Conservation (phyloP, 2,888 invertebrate species). For the Tiliacea aurago region DNA sequence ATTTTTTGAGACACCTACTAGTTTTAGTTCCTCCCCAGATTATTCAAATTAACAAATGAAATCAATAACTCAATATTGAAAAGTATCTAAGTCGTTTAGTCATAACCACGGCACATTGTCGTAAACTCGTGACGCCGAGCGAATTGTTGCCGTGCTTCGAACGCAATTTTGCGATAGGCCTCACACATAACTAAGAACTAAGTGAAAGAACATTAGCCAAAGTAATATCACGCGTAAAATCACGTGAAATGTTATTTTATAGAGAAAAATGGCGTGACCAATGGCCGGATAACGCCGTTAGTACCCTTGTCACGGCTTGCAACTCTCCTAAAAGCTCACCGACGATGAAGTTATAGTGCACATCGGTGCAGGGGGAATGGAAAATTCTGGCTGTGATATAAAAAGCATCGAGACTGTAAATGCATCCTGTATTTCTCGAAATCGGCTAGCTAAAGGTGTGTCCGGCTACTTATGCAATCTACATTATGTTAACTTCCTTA, state of each 20-base stretch:
- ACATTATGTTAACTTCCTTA: too few species aligned
- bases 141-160: too few species aligned
- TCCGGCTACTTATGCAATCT: too few species aligned
- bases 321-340: slow-evolving; percentile 22
- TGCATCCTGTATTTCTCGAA: not conserved
- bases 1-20: too few species aligned
- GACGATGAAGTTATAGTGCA: slow-evolving; percentile 25
- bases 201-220: slow-evolving; percentile 29
- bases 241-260: slow-evolving; percentile 59
- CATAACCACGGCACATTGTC: too few species aligned
- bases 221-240: slow-evolving; percentile 45
- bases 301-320: slow-evolving; percentile 56
- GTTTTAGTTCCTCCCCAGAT: too few species aligned
- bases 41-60: too few species aligned
- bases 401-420: not conserved
- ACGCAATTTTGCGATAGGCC: too few species aligned
- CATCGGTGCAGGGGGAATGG: not conserved
- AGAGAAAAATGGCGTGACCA: slow-evolving; percentile 52
- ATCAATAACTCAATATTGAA: too few species aligned
- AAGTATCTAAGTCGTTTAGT: too few species aligned
- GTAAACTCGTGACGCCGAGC: too few species aligned
- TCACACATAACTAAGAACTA: not conserved
- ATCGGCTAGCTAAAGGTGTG: too few species aligned
- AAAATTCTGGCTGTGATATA: not conserved
- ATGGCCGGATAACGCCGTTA: slow-evolving; percentile 58